A percentile compares a stretch with the other conserved stretches of the same genome.
These are phyloP conservation scores for Osedax frankpressi DNA, from an alignment of 2,888 invertebrate species.

Conservation along the genomic window DNA sequence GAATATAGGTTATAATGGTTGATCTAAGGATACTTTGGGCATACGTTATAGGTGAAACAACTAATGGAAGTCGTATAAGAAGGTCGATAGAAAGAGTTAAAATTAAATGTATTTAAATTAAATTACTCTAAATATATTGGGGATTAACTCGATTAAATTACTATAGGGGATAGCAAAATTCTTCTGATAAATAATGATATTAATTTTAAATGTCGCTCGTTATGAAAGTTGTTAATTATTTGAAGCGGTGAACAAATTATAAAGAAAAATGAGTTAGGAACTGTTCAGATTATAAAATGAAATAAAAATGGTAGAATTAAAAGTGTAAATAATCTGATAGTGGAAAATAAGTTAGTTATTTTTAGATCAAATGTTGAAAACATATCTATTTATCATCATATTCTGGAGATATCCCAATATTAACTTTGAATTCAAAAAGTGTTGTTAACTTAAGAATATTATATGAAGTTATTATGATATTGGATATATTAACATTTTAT, in stretches of 20 bases:
- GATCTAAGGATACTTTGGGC: constrained; percentile 56
- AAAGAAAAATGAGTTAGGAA: constrained; percentile 45
- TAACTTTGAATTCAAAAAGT: not conserved
- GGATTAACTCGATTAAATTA: constrained; percentile 59
- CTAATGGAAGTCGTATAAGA: constrained; percentile 56
- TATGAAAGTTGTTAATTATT: constrained; percentile 50
- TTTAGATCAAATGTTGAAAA: constrained; percentile 58
- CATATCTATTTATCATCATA: constrained; percentile 58
- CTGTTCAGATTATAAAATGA: constrained; percentile 44
- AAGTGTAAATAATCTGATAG: constrained; percentile 11
- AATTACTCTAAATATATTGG: constrained; percentile 60
- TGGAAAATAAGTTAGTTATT: constrained; percentile 8
- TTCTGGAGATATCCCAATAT: constrained; percentile 33
- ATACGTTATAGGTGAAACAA: constrained; percentile 57
- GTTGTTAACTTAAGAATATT: constrained; percentile 26
- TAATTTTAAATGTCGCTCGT: constrained; percentile 47
- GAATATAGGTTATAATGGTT: no score
- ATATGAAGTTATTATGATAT: not conserved
- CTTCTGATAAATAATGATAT: constrained; percentile 50
- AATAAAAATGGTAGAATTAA: constrained; percentile 43
- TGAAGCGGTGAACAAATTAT: constrained; percentile 50
- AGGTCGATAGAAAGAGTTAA: constrained; percentile 54
- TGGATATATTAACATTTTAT: not conserved
- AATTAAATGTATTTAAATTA: constrained; percentile 56
- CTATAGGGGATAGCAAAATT: constrained; percentile 54